Evolutionary conservation across 37 sponge, comb jelly and placozoan species (phyloP).

Genomic region (Crambe crambe): DNA sequence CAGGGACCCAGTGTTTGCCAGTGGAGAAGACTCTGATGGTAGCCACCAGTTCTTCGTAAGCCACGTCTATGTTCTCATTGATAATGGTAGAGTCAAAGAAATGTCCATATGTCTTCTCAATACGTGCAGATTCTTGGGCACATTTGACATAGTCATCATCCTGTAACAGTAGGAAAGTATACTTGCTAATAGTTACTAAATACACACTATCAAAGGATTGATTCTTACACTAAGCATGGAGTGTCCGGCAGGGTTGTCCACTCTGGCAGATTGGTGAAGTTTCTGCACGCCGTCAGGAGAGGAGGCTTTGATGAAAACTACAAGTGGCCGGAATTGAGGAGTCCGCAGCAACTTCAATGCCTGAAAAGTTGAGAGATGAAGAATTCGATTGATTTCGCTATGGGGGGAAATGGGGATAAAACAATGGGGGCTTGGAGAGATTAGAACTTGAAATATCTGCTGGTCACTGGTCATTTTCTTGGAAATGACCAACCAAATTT

Average conservation of each 20-base stretch:
- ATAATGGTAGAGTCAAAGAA: conserved; percentile 81
- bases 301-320: conserved; percentile 71
- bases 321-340: conserved; percentile 61
- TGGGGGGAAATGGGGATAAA: not conserved
- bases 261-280: conserved; percentile 57
- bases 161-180: conserved; percentile 12
- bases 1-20: conserved; percentile 82
- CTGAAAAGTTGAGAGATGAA: conserved; percentile 11
- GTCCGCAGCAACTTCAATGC: conserved; percentile 75
- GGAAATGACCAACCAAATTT: too few relatives aligned
- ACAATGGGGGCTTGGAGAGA: not conserved
- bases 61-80: conserved; percentile 80
- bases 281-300: conserved; percentile 47
- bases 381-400: not conserved
- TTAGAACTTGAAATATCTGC: not conserved
- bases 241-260: conserved; percentile 49
- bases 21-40: conserved; percentile 63
- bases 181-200: not conserved
- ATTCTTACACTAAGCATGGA: conserved; percentile 45
- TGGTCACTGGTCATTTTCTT: too few relatives aligned
- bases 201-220: too few relatives aligned
- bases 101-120: conserved; percentile 67
- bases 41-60: conserved; percentile 74
- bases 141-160: conserved; percentile 68
- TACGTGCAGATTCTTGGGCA: conserved; percentile 55